Evolutionary conservation across 2,113 vertebrate genomes (phyloP).

Genomic region (Galeopterus variegatus): DNA sequence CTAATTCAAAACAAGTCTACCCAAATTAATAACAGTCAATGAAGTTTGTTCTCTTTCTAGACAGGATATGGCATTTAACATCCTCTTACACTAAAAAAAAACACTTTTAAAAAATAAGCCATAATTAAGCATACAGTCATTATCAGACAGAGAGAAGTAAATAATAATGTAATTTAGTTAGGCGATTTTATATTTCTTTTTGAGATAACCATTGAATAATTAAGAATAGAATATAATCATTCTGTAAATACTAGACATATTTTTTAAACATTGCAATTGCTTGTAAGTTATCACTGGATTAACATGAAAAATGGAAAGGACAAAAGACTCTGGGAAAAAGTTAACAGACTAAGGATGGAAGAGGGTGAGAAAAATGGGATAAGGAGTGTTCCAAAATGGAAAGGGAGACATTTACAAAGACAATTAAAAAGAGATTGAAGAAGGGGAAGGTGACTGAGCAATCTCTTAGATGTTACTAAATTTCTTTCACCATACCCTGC

Average conservation of each 20-base stretch:
- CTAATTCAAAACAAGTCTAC: background rate
- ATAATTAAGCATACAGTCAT: constrained; percentile 2
- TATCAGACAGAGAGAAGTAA: background rate
- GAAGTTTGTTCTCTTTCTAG: background rate
- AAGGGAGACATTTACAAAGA: background rate
- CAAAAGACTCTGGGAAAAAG: background rate
- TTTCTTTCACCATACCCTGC: background rate
- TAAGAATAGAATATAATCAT: constrained; percentile 1
- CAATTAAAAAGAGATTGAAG: background rate
- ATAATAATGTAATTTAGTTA: constrained; percentile 17
- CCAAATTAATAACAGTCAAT: constrained; percentile 6
- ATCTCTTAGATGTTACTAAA: background rate
- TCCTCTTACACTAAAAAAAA: background rate
- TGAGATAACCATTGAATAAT: background rate
- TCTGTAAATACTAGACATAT: background rate
- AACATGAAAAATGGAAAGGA: background rate
- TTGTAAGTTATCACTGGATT: background rate
- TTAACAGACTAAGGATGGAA: background rate
- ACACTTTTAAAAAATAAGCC: background rate
- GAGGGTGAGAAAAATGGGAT: background rate
- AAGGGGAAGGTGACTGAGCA: background rate
- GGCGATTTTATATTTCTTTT: background rate
- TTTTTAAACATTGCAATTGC: background rate
- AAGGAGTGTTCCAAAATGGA: background rate
- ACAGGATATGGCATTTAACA: background rate